A percentile compares a stretch with the other conserved stretches of the same genome.
Conservation (phyloP, 2,797 vertebrate genomes). For the Podarcis lilfordi region DNA sequence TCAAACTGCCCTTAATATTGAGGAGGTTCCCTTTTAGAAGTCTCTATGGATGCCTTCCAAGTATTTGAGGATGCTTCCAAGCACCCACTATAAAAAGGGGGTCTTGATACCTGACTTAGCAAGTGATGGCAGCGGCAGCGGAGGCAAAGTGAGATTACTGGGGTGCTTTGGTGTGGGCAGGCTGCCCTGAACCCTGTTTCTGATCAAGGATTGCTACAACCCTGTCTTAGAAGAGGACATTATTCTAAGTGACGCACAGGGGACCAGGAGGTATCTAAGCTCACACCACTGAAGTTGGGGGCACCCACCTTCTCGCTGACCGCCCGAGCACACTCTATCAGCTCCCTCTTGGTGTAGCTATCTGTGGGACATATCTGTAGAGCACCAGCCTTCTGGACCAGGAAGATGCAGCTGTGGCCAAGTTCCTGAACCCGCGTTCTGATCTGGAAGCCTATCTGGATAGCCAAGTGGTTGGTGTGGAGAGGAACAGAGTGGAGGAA, state of each 20-base stretch:
- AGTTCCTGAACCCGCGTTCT: constrained; percentile 94
- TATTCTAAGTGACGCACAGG: not conserved
- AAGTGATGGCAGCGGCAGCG: not conserved
- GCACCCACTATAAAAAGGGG: not conserved
- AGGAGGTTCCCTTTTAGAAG: not conserved
- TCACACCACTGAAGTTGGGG: accelerated
- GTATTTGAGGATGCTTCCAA: not conserved
- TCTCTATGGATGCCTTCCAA: not conserved
- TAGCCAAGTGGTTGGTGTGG: constrained; percentile 31
- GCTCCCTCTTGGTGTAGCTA: constrained; percentile 93
- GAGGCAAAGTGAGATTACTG: not conserved
- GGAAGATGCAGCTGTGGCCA: constrained; percentile 95
- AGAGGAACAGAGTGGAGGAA: constrained; percentile 19
- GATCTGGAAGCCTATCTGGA: constrained; percentile 94
- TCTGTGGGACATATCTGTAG: constrained; percentile 95
- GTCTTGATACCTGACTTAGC: not conserved
- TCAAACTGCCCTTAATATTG: not conserved
- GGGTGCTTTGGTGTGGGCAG: not conserved
- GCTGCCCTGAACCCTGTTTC: not conserved
- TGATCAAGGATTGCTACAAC: not conserved
- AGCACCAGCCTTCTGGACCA: constrained; percentile 98
- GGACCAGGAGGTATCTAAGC: not conserved
- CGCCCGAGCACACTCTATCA: constrained; percentile 93
- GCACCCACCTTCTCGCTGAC: constrained; percentile 94
- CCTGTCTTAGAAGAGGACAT: not conserved